These are phyloP conservation scores for Phainopepla nitens DNA, from an alignment of 2,113 vertebrate genomes.

Conservation along the genomic window DNA sequence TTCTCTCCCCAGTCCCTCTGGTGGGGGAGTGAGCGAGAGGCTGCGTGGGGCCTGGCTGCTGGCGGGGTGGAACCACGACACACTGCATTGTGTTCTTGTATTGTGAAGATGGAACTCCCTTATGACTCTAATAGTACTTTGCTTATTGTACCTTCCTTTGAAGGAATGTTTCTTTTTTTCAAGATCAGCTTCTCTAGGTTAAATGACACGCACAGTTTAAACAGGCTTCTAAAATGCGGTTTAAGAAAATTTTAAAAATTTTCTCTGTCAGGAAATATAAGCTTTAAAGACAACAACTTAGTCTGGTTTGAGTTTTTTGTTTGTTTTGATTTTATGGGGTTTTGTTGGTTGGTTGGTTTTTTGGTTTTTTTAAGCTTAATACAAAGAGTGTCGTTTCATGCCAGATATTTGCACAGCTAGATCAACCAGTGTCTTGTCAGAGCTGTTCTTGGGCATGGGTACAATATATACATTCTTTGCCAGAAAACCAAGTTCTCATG, in stretches of 20 bases:
- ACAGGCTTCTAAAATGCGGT: neutral
- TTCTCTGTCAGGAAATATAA: neutral
- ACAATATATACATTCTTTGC: neutral
- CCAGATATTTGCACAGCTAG: neutral
- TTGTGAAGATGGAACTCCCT: neutral
- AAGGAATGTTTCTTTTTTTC: neutral
- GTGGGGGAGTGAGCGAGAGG: neutral
- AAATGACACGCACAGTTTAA: neutral
- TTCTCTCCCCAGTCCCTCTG: accelerated
- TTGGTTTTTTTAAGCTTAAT: neutral
- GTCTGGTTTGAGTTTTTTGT: neutral
- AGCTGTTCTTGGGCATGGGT: neutral
- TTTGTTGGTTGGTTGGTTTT: neutral
- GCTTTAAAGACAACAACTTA: neutral
- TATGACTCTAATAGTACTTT: neutral
- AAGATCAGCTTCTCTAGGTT: neutral
- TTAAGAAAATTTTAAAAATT: neutral
- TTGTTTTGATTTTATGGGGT: neutral
- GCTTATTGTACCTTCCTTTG: neutral
- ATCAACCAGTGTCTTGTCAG: neutral
- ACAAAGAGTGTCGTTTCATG: neutral
- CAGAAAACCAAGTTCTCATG: neutral
- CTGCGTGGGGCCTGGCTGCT: neutral
- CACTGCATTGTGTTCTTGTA: neutral
- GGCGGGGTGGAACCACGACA: accelerated